Evolutionary conservation across 37 sponge, comb jelly and placozoan species (phyloP), one percentile per base, ranked within the genome.

Genomic region (Chondrosia reniformis): DNA sequence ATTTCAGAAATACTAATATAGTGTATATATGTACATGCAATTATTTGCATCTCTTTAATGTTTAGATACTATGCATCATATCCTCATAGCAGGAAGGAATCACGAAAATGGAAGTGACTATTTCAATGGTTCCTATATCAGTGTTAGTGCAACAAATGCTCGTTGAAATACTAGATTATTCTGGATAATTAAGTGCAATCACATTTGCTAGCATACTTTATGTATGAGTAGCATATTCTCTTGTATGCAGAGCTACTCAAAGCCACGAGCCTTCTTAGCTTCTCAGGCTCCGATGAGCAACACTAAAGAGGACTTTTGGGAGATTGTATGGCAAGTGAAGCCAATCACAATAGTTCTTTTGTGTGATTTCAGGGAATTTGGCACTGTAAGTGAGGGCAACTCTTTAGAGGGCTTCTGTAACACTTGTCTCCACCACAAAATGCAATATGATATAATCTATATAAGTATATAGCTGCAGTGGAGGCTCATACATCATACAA

Each of bases 161-260:
- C 52, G 15, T 49, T 10, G 15, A 19, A 15, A 19, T 19, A 10
- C 15, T 10, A 19, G n/a, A n/a, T n/a, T n/a, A n/a, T n/a, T n/a
- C n/a, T n/a, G 52, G 52, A 19, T 10, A 49, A 49, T 15, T 15
- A 49, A 49, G 52, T 15, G 15, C 15, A n/a, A n/a, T n/a, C n/a
- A n/a, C n/a, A n/a, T n/a, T n/a, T 49, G 15, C 15, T 49, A 10
- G 15, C 52, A 15, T 15, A 49, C 52, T 49, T 49, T 15, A 49
- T 49, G 15, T 15, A 15, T 49, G 10, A 49, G 10, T 49, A n/a
- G 52, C 10, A 49, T 49, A 15, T 49, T 49, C 52, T 10, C 10
- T 19, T 49, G 52, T 49, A 15, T 49, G 52, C 24, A 69, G 72
- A 69, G 72, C 72, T 69, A 69, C 43, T 41, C 40, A 69, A 40